Evolutionary conservation across 2,888 invertebrate species (phyloP), one percentile per base, ranked within the genome.

Genomic region (Linnaemya tessellans): DNA sequence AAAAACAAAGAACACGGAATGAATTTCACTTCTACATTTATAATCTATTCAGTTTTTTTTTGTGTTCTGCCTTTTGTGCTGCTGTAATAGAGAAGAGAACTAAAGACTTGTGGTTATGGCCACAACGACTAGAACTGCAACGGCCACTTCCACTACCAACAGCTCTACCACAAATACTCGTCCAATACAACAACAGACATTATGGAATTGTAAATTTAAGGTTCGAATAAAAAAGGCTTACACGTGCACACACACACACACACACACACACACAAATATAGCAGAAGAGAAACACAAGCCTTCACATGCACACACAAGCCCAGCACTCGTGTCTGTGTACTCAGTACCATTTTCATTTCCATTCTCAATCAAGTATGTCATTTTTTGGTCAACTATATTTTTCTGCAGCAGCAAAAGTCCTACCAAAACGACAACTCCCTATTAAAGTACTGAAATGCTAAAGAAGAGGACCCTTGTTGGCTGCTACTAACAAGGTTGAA

Each of bases 81-180:
- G 60, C 54, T 68, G 58, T 60, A 54, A 74, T 74, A 41, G 62
- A 73, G 54, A n/a, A 43, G 65, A 84, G 43, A 67, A 80, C 74
- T 80, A 80, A 82, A 67, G 65, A 85, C 82, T 85, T 85, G 82
- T 82, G 85, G 82, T 65, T 79, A 67, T 22, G 70, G 79, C 46
- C 58, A 60, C 58, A 74, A 67, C 38, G 54, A 30, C 60, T 20
- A 60, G 58, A 35, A 74, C 41, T 62, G 51, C 1, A 25, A 3
- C 54, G 30, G 41, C 18, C 43, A 79, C 30, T 60, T 54, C 15
- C 51, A 78, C n/a, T 56, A 78, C n/a, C 25, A 65, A 18, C 58
- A 20, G 7, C 5, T 15, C 25, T 60, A 35, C 65, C 70, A 41
- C 78, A 70, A 43, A 35, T 46, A 38, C 41, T 41, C 13, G 41